Evolutionary conservation across 2,888 invertebrate species (phyloP).

Genomic region (Caenorhabditis sp.): DNA sequence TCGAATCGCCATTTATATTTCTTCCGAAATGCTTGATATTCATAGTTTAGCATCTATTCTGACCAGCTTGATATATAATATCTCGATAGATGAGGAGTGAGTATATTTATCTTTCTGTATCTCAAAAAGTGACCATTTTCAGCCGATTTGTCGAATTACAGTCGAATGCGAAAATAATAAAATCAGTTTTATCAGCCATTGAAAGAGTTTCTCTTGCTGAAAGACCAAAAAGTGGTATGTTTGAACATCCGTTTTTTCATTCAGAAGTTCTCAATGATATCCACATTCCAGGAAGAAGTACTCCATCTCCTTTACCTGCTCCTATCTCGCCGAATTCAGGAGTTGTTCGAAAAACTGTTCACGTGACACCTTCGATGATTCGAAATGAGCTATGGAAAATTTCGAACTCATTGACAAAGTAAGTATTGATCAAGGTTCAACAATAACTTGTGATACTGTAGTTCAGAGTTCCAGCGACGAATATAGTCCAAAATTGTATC

Average conservation of each 20-base stretch:
- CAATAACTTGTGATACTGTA: too few relatives aligned
- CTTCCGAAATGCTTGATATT: constrained; percentile 29
- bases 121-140: background rate
- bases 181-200: background rate
- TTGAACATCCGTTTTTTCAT: too few relatives aligned
- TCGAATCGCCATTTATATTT: constrained; percentile 24
- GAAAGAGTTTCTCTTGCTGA: background rate
- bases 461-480: too few relatives aligned
- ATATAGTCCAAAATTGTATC: too few relatives aligned
- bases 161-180: background rate
- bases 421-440: too few relatives aligned
- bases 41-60: constrained; percentile 33
- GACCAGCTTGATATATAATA: constrained; percentile 17
- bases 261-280: too few relatives aligned
- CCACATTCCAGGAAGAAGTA: constrained; percentile 13
- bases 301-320: constrained; percentile 20
- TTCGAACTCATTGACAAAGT: constrained; percentile 5
- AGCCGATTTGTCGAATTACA: constrained; percentile 2
- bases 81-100: constrained; percentile 42
- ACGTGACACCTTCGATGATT: background rate
- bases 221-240: background rate
- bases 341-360: background rate
- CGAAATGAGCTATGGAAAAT: constrained; percentile 26
- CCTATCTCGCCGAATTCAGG: background rate
- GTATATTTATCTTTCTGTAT: background rate